Evolutionary conservation across 1,140 invertebrate genomes (phyloP), one percentile per base, ranked within the genome.

Genomic region (Lerema accius): DNA sequence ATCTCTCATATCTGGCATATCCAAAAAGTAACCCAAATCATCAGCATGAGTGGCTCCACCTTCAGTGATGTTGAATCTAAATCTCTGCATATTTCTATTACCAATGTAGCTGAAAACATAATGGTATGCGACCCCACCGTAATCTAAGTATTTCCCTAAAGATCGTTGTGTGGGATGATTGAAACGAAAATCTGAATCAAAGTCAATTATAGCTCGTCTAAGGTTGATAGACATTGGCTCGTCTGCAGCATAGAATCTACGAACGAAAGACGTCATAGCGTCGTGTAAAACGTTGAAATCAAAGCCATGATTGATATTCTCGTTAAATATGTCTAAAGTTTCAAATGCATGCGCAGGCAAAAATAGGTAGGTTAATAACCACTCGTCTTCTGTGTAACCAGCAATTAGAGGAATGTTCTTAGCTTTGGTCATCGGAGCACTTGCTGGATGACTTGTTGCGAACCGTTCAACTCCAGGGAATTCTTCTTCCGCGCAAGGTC

Each of bases 91-190:
- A 28, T 75, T 73, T 9, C 70, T 69, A 1, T 43, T 62, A 4
- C 77, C 80, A 5, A 17, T 42, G 14, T 79, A 80, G 0, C 65
- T 67, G 42, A 82, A 79, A 4, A 79, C 48, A 26, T 80, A 80
- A 7, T 70, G 59, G 17, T 66, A 79, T 0, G 74, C 50, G 35
- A 69, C 37, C 7, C 13, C 19, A 23, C 56, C 62, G 10, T 63
- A 64, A 4, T 71, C 53, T 2, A 76, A 13, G 42, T 69, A 75
- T 11, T 67, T 73, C 0, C 17, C 9, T 0, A 80, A 1, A 1
- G 40, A 46, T 9, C 42, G 13, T 23, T 48, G 42, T n/a, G 45
- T 35, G 7, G 48, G 48, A 40, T 63, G 42, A 3, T 13, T 17
- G 50, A 55, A 55, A 0, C 0, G 1, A 0, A 63, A 15, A 7